Base-by-base conservation (phyloP, 2,113 vertebrate genomes). In the Gallinago undulata region DNA sequence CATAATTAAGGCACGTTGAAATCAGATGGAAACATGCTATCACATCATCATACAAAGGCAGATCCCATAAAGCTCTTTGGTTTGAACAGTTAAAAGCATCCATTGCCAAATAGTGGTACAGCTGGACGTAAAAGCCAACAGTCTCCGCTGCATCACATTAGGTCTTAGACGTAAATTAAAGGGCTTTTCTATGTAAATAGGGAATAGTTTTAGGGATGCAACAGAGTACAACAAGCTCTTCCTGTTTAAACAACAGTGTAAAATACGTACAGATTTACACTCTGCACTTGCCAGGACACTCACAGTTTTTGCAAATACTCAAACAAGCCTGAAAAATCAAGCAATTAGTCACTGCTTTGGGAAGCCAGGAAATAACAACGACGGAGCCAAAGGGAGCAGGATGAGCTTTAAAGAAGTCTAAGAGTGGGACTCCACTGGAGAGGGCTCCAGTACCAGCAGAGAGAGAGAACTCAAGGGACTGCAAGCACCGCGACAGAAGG, bases 261-360 rank as follows among this genome's bases (percentile, higher is more conserved):
- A 51, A 31, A 15, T 0, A 13, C 11, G 2, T 1, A 5, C 0
- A 22, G 21, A 22, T 28, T 39, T 28, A 21, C 19, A 16, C 22
- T 23, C 45, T 15, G 31, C 25, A 3, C 39, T 51, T 19, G 19
- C 56, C n/a, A 27, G 59, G 33, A 45, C 28, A 2, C 47, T 68
- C 48, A 5, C 3, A 1, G 9, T 12, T 62, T n/a, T 27, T 53
- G 60, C 73, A 63, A 64, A 27, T 14, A 39, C 1, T 41, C 59
- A 19, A 48, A 37, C 10, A 11, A 43, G 10, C 39, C 35, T 37
- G 33, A 23, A 45, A 86, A 74, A n/a, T 5, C 51, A 55, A 69
- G 25, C 1, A 2, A 7, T 30, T 9, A 11, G 19, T 16, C 23
- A 7, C 13, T 13, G 35, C 37, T 50, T 23, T 9, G 56, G 73